Base-by-base conservation (phyloP, 2,113 vertebrate genomes). In the Bufo gargarizans region DNA sequence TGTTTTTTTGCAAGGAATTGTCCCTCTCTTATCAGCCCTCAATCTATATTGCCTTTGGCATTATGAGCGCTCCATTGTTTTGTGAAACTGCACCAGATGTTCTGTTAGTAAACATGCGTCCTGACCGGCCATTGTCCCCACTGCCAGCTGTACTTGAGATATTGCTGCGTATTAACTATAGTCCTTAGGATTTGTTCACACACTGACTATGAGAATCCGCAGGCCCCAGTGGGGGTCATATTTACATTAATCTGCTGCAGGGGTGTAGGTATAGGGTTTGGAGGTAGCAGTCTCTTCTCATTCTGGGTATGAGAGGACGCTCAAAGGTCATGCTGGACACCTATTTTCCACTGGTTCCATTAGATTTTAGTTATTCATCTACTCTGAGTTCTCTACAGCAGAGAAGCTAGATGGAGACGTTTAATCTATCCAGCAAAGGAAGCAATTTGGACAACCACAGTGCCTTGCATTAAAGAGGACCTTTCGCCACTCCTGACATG, bases 51-150 rank as follows among this genome's bases (percentile, higher is more conserved):
- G 43, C 63, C 69, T 79, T 88, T 88, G 86, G 86, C 86, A 63
- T 76, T 76, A 55, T 61, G 20, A 74, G 0, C 5, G 53, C 19
- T 22, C 65, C 86, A 88, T 88, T 82, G 86, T 88, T 88, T 50
- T 45, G 4, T 77, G 11, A 53, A 50, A 14, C n/a, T 65, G 2
- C 20, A 74, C 20, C 86, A 88, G 86, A 88, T 88, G 86, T 82
- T 82, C 33, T 88, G 86, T 82, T 76, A 82, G 86, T 82, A 82
- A 88, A 88, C 86, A 82, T 20, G 22, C 9, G 59, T 69, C 61
- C 45, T 33, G 43, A 43, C 50, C 20, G 65, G 7, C 63, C 22
- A 88, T 88, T 88, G 86, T 88, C 55, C 79, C 10, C 8, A 14
- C 3, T 20, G 71, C 78, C 86, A 88, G 86, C 53, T 87, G 86